These are phyloP conservation scores for Thera obeliscata DNA, from an alignment of 2,888 invertebrate species.

Conservation along the genomic window DNA sequence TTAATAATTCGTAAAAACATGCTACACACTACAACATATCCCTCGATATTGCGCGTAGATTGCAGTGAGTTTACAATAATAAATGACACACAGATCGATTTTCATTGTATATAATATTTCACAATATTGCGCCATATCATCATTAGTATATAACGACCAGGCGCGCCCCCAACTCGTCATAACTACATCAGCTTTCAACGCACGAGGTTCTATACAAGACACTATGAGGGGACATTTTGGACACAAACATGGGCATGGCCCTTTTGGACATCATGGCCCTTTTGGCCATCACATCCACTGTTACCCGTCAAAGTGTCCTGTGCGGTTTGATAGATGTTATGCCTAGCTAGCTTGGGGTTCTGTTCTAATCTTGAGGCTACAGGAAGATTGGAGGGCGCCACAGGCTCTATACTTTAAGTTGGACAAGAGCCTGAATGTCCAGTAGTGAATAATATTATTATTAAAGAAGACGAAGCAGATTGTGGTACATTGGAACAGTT, in stretches of 20 bases:
- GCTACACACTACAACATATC: not conserved
- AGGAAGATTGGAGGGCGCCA: too few relatives aligned
- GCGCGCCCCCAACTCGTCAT: conserved; percentile 9
- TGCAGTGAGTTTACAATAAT: not conserved
- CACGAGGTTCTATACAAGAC: not conserved
- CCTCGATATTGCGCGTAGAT: not conserved
- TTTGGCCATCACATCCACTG: not conserved
- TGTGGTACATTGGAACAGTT: too few relatives aligned
- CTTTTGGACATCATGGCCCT: conserved; percentile 16
- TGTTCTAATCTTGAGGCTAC: too few relatives aligned
- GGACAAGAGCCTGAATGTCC: too few relatives aligned
- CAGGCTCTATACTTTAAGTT: too few relatives aligned
- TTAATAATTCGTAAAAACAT: too few relatives aligned
- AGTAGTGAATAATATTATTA: too few relatives aligned
- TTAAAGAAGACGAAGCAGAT: too few relatives aligned
- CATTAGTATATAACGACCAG: conserved; percentile 20
- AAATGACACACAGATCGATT: not conserved
- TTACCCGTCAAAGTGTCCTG: too few relatives aligned
- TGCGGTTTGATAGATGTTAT: too few relatives aligned
- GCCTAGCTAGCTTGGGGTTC: too few relatives aligned
- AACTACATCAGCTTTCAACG: conserved; percentile 12
- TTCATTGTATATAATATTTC: conserved; percentile 13
- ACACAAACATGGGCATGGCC: conserved; percentile 19
- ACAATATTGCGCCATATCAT: conserved; percentile 25
- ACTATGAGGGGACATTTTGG: conserved; percentile 21